Base-by-base conservation (phyloP, 2,113 vertebrate genomes). In the Otolemur garnettii region DNA sequence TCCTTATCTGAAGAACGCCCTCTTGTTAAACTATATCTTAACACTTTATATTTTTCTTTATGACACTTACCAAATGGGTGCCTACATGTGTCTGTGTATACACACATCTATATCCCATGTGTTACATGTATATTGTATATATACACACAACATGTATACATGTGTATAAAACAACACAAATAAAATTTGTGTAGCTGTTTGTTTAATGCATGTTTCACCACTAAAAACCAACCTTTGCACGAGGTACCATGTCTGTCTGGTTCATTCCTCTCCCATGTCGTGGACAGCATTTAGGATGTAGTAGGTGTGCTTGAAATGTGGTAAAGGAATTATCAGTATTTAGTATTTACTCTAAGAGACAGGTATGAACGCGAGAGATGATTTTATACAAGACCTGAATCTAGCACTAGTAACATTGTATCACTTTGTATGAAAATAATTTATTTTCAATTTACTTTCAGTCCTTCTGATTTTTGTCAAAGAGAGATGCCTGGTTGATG, bases 391-490 rank as follows among this genome's bases (percentile, higher is more conserved):
- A 53, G 8, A 5, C 45, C 28, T 13, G 42, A n/a, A 14, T 45
- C 30, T 6, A 62, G 68, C 30, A 50, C 15, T 45, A 21, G 85
- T 92, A 42, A 55, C 68, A 59, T 10, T 42, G 7, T 9, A 17
- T 82, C 30, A 38, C 15, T 22, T 72, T 53, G 24, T 53, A 24
- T 82, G 86, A 86, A 82, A 60, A 60, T 62, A 35, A 90, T 89
- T 93, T 90, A 50, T 90, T 94, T 91, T 87, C 74, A 30, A 1
- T 81, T 86, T 89, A 35, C 24, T 85, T 94, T 90, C 5, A 60
- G 5, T 59, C 78, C 18, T 87, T 89, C 75, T 78, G 59, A 91
- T 85, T 93, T 93, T 96, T 94, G 10, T 93, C 57, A 68, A 75
- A 87, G 77, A 96, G 91, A 60, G 78, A 71, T 88, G 13, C 62